Percentiles rank a stretch among this genome's conserved stretches.
These are phyloP conservation scores for Drosophila pruinosa DNA, from an alignment of 1,140 invertebrate genomes.

Conservation along the genomic window DNA sequence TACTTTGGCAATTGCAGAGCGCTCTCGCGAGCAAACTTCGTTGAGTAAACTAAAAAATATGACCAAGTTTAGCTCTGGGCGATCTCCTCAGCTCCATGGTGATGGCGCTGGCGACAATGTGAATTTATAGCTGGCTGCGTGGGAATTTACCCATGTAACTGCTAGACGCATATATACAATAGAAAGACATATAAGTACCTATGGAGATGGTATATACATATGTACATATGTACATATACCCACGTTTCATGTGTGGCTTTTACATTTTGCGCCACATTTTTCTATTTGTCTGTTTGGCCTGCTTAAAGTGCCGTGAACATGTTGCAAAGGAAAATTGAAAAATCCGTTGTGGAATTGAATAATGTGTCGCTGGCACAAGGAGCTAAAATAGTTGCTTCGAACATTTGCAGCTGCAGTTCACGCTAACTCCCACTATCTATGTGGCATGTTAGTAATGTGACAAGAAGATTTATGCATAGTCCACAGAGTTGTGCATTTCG, in stretches of 20 bases:
- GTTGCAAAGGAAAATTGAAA: constrained; percentile 68
- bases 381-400: neutral
- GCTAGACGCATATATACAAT: constrained; percentile 16
- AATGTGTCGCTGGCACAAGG: constrained; percentile 37
- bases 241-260: constrained; percentile 47
- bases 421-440: neutral
- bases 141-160: constrained; percentile 61
- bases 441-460: constrained; percentile 47
- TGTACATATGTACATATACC: neutral
- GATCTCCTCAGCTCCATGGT: constrained; percentile 52
- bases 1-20: constrained; percentile 60
- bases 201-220: too few relatives aligned
- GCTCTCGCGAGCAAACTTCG: constrained; percentile 40
- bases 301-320: constrained; percentile 74
- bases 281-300: constrained; percentile 45
- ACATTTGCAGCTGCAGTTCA: neutral
- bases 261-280: constrained; percentile 46
- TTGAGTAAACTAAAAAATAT: constrained; percentile 73
- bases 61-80: constrained; percentile 73
- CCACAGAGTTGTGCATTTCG: constrained; percentile 57
- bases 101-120: constrained; percentile 53
- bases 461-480: constrained; percentile 65
- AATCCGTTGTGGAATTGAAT: constrained; percentile 68
- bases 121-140: constrained; percentile 72
- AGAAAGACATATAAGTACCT: constrained; percentile 11